phyloP scores from a whole-genome alignment of 2,113 vertebrate genomes.

The Ceyx cyanopectus region DNA sequence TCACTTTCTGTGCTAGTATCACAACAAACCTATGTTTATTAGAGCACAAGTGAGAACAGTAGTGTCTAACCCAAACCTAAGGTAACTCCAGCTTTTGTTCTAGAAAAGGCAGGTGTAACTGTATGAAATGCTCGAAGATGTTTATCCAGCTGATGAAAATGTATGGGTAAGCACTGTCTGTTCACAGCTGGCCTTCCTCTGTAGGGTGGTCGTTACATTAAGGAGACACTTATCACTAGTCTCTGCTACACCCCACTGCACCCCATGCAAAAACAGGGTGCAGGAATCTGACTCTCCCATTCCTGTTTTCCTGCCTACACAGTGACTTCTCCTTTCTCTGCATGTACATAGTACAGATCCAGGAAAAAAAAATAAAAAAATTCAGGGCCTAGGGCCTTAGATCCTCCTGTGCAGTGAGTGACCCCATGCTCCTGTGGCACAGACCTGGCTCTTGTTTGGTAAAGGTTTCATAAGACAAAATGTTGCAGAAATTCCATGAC shows the following conservation, averaged over 20 bases:
- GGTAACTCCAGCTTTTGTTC: not conserved
- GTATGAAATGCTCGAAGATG: not conserved
- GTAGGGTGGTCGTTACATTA: not conserved
- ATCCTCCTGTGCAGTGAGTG: too few species aligned
- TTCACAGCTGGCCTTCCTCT: not conserved
- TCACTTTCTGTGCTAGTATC: not conserved
- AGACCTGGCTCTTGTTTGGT: not conserved
- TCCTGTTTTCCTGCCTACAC: not conserved
- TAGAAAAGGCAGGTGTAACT: not conserved
- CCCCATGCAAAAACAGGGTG: not conserved
- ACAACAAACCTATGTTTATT: not conserved
- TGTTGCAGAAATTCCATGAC: not conserved
- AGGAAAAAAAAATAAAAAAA: not conserved
- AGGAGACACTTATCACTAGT: not conserved
- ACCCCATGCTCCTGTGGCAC: fast-evolving
- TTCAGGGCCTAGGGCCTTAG: fast-evolving
- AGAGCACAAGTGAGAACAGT: not conserved
- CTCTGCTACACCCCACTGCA: not conserved
- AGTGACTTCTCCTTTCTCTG: too few species aligned
- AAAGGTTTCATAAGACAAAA: not conserved
- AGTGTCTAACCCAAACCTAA: not conserved
- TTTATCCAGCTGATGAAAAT: not conserved
- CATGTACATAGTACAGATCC: too few species aligned
- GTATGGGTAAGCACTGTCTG: not conserved
- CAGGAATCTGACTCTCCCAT: not conserved